A percentile compares a stretch with the other conserved stretches of the same genome.
These are phyloP conservation scores for Morus bassanus DNA, from an alignment of 2,797 vertebrate species.

Conservation along the genomic window DNA sequence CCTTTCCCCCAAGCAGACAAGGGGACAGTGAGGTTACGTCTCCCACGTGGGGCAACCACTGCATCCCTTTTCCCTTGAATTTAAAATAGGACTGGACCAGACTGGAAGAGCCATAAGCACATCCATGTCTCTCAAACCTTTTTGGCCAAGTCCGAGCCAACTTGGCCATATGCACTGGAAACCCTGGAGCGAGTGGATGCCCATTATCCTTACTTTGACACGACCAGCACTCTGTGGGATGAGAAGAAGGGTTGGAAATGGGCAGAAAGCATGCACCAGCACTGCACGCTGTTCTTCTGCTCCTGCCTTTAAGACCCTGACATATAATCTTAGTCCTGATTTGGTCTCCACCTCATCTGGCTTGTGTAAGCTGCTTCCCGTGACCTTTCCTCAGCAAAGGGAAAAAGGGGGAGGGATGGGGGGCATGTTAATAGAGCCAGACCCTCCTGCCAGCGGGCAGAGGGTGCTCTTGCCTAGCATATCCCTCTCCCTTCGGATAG, in stretches of 20 bases:
- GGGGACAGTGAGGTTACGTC: neutral
- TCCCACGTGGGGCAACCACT: rapidly evolving
- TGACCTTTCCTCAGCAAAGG: slow-evolving; percentile 56
- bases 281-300: neutral
- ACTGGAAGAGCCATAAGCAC: neutral
- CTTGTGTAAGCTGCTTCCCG: slow-evolving; percentile 56
- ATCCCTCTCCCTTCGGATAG: slow-evolving; percentile 58
- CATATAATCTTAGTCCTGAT: slow-evolving; percentile 67
- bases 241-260: slow-evolving; percentile 46
- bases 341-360: slow-evolving; percentile 51
- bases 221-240: neutral
- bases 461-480: slow-evolving; percentile 75
- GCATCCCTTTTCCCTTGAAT: neutral
- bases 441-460: slow-evolving; percentile 74
- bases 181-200: neutral
- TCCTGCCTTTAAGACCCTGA: slow-evolving; percentile 22
- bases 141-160: neutral
- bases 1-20: rapidly evolving
- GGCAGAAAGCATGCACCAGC: neutral
- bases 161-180: neutral
- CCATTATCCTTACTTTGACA: neutral
- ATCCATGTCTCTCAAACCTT: neutral
- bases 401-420: slow-evolving; percentile 47
- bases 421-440: slow-evolving; percentile 57
- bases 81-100: neutral